Evolutionary conservation across 2,888 invertebrate species (phyloP), one percentile per base, ranked within the genome.

Genomic region (Peribatodes rhomboidaria): DNA sequence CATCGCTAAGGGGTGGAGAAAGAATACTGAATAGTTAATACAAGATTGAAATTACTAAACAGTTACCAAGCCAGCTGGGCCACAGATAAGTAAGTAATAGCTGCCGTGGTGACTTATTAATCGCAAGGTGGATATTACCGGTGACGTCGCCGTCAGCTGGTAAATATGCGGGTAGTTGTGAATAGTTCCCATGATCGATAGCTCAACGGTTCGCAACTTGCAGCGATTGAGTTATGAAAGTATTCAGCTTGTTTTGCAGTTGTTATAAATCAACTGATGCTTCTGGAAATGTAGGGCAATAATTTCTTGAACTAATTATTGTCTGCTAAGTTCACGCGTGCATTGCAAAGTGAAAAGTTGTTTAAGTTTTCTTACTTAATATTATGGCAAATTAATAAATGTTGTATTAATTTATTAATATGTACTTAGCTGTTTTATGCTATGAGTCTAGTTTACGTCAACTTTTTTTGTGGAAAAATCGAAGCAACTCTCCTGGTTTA

Each of bases 41-140:
- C 6, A 27, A 27, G 2, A 27, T 6, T 4, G 27, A 2, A 27
- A 4, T 22, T 13, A 3, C 0, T n/a, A 22, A 13, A 46, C n/a
- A 46, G 8, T 13, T 46, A 22, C 13, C 11, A 16, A 0, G 37
- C n/a, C 2, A 41, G 44, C 3, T 44, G 20, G 13, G 44, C 18
- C 20, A 44, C 44, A 27, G 27, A n/a, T 47, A 27, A n/a, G 13
- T 20, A 31, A 10, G 10, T 14, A 31, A 10, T 46, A 22, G 22
- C n/a, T 9, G 9, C 31, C 10, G 31, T 37, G 79, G 76, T 81
- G 80, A 83, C 65, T 70, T 10, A 71, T 63, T 72, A 64, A 85
- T 88, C 85, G 89, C 89, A 85, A 88, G 89, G 84, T 76, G 78
- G 77, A 73, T 74, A 88, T 89, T 86, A 89, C 78, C 78, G 76